Base-by-base conservation (phyloP, 2,113 vertebrate genomes). In the Lethenteron camtschaticum region DNA sequence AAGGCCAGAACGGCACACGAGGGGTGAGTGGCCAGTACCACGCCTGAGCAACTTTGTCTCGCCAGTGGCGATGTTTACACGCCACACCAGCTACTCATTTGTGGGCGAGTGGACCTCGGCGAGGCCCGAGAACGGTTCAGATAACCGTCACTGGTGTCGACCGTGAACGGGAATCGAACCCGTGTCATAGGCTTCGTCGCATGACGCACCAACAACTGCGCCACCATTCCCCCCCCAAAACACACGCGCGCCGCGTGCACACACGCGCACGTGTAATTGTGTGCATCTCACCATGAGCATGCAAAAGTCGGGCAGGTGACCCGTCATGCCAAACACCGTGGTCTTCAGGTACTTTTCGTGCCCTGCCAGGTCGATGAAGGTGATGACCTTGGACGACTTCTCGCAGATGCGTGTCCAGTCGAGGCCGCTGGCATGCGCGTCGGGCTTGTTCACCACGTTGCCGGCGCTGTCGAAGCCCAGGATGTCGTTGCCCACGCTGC, bases 361-460 rank as follows among this genome's bases (percentile, higher is more conserved):
- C 70, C 94, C 94, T 2, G 91, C 94, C 73, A 97, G 77, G 79
- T 97, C 94, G 58, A 97, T 97, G 78, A 97, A 97, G 73, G 94
- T 97, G 57, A 97, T 94, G 73, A 97, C 91, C 76, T 97, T 97
- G 3, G 89, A 88, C 73, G 94, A 96, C 76, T 90, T 95, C 81
- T 97, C 94, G 58, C 91, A 97, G 76, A 97, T 97, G 79, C 95
- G 91, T 69, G 91, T 97, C 94, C 94, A 97, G 73, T 97, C 91
- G 76, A 96, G 81, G 77, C 91, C 90, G 75, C 94, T 90, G 2
- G 91, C 94, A 0, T 97, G 94, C 75, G 87, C 95, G 76, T 95
- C 91, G 0, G 94, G 94, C 75, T 96, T 95, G 80, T 97, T 97
- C 58, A 97, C 94, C 75, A 97, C 88, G 3, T 88, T 85, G 68